phyloP scores from a whole-genome alignment of 53 echinoderm and acorn worm genomes.

The Henricia sp. region DNA sequence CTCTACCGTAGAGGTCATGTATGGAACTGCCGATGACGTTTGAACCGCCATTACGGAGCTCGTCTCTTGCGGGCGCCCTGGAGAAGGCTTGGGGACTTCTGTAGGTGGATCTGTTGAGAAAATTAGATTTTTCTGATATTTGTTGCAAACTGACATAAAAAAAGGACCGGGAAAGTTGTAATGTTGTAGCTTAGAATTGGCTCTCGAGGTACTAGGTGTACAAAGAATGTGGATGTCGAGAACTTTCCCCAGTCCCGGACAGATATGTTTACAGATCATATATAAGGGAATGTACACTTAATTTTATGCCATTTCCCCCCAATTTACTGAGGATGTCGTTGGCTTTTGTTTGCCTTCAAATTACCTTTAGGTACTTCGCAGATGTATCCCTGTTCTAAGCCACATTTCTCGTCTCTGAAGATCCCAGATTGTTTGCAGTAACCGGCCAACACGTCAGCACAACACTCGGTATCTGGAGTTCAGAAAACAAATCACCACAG shows the following conservation, averaged over 20 bases:
- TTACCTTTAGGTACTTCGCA: constrained; percentile 55
- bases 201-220: no score
- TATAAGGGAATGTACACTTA: no score
- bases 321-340: no score
- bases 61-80: constrained; percentile 17
- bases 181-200: neutral
- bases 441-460: constrained; percentile 53
- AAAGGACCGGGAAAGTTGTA: neutral
- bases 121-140: neutral
- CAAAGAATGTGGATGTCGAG: no score
- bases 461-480: constrained; percentile 57
- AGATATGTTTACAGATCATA: no score
- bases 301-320: no score
- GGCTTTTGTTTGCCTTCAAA: no score
- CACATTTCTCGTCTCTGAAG: constrained; percentile 53
- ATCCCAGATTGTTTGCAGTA: constrained; percentile 40
- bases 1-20: neutral
- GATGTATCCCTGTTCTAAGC: constrained; percentile 50
- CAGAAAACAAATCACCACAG: neutral
- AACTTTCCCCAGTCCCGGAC: no score
- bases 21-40: neutral
- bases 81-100: constrained; percentile 5
- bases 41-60: neutral
- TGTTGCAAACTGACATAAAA: neutral
- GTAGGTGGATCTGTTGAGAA: neutral